phyloP scores from a whole-genome alignment of 2,113 vertebrate species.

The Rousettus leschenaultii region DNA sequence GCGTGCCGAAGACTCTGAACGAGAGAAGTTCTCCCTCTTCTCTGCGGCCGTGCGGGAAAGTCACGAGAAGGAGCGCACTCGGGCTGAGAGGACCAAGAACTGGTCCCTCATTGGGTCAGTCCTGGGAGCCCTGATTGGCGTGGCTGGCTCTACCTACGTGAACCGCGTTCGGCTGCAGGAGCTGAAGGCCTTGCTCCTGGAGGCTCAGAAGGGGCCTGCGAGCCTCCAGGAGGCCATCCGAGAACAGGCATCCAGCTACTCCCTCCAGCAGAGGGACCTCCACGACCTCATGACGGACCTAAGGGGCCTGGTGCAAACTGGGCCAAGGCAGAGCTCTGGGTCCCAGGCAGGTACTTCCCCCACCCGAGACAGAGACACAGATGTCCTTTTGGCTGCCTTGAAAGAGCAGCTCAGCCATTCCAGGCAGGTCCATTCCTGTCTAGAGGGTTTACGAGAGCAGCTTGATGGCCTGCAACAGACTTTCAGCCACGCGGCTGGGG shows the following conservation, averaged over 20 bases:
- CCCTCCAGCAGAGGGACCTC: constrained; percentile 90
- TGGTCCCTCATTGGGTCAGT: constrained; percentile 97
- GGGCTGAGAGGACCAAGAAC: constrained; percentile 97
- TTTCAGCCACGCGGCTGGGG: constrained; percentile 73
- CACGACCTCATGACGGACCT: constrained; percentile 84
- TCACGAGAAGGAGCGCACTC: constrained; percentile 94
- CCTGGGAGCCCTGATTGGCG: constrained; percentile 94
- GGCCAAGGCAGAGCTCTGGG: constrained; percentile 41
- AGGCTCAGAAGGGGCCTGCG: constrained; percentile 94
- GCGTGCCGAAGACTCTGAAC: constrained; percentile 87
- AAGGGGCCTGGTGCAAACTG: constrained; percentile 78
- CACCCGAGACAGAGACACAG: constrained; percentile 65
- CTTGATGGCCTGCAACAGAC: constrained; percentile 82
- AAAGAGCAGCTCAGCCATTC: constrained; percentile 84
- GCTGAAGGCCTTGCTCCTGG: constrained; percentile 91
- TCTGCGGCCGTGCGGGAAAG: constrained; percentile 94
- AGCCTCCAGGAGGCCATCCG: constrained; percentile 94
- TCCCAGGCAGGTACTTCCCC: constrained; percentile 55
- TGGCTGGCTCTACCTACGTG: constrained; percentile 96
- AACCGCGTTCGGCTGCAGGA: constrained; percentile 96
- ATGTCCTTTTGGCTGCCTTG: constrained; percentile 81
- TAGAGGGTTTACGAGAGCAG: constrained; percentile 82
- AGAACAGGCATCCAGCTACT: constrained; percentile 90
- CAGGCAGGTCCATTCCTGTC: constrained; percentile 80
- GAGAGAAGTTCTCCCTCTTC: constrained; percentile 94